These are phyloP conservation scores for Atopsyche davidsoni DNA, from an alignment of 1,140 invertebrate genomes.

Conservation along the genomic window DNA sequence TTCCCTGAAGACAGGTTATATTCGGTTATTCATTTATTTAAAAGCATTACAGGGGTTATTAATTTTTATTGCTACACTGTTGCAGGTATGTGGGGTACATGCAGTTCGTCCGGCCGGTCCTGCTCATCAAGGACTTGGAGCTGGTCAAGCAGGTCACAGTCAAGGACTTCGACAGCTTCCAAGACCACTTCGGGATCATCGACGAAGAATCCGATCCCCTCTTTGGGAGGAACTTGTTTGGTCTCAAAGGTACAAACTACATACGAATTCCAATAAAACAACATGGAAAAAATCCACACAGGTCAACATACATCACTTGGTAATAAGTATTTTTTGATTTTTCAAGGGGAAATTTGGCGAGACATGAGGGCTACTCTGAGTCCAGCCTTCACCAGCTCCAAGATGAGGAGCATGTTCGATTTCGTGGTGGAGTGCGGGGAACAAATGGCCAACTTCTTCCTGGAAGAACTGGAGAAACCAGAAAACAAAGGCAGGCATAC, in stretches of 20 bases:
- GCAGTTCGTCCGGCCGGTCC: conserved; percentile 45
- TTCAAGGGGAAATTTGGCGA: conserved; percentile 42
- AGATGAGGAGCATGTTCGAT: conserved; percentile 41
- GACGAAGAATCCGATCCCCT: conserved; percentile 46
- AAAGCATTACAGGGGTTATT: too few species aligned
- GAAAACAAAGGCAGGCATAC: conserved; percentile 12
- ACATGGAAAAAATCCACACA: too few species aligned
- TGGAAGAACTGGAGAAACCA: conserved; percentile 3
- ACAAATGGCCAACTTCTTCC: conserved; percentile 20
- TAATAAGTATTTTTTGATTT: too few species aligned
- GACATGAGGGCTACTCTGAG: conserved; percentile 45
- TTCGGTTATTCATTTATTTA: too few species aligned
- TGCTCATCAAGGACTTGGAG: conserved; percentile 55
- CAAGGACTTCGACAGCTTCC: conserved; percentile 61
- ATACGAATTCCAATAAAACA: too few species aligned
- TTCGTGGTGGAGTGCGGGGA: conserved; percentile 33
- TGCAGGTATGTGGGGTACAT: conserved; percentile 48
- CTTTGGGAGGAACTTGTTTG: conserved; percentile 47
- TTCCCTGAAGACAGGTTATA: conserved; percentile 20
- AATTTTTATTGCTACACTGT: too few species aligned
- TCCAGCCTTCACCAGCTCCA: conserved; percentile 46
- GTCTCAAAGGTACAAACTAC: conserved; percentile 44
- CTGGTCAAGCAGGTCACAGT: conserved; percentile 54
- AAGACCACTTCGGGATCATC: conserved; percentile 48
- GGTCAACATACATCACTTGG: too few species aligned